phyloP scores from a whole-genome alignment of 2,888 invertebrate species.

The Zaprionus lineosus region DNA sequence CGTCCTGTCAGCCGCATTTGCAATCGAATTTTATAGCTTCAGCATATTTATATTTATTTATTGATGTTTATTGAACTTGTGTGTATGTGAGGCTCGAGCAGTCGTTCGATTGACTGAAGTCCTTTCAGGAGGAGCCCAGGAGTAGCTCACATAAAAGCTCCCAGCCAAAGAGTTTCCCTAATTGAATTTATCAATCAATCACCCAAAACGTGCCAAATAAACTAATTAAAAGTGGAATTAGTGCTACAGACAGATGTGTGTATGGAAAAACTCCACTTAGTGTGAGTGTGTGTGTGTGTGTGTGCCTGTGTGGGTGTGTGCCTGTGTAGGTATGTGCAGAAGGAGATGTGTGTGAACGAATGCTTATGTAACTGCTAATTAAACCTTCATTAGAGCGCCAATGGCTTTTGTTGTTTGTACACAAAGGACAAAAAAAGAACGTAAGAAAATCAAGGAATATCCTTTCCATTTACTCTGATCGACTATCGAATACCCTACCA shows the following conservation, averaged over 20 bases:
- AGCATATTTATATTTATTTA: too few species aligned
- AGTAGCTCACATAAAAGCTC: not conserved
- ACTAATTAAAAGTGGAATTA: slow-evolving; percentile 71
- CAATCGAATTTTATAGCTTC: too few species aligned
- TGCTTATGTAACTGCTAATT: slow-evolving; percentile 61
- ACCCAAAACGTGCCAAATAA: slow-evolving; percentile 59
- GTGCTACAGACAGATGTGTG: slow-evolving; percentile 31
- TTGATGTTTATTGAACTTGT: too few species aligned
- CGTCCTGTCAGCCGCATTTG: too few species aligned
- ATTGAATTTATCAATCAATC: slow-evolving; percentile 70
- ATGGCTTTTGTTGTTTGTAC: slow-evolving; percentile 59
- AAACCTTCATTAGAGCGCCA: slow-evolving; percentile 66
- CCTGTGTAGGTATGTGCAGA: slow-evolving; percentile 11
- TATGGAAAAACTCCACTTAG: slow-evolving; percentile 47
- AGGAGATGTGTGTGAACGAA: slow-evolving; percentile 5
- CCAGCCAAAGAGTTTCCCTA: slow-evolving; percentile 29
- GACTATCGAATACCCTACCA: too few species aligned
- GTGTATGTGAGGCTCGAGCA: too few species aligned
- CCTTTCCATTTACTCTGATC: too few species aligned
- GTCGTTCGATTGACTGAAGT: not conserved
- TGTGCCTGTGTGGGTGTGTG: slow-evolving; percentile 8
- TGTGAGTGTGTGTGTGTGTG: slow-evolving; percentile 21
- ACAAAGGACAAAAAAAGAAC: slow-evolving; percentile 47
- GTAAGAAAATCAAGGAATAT: slow-evolving; percentile 12
- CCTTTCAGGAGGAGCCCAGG: not conserved